phyloP scores from a whole-genome alignment of 2,797 vertebrate genomes.

The Coreius guichenoti region DNA sequence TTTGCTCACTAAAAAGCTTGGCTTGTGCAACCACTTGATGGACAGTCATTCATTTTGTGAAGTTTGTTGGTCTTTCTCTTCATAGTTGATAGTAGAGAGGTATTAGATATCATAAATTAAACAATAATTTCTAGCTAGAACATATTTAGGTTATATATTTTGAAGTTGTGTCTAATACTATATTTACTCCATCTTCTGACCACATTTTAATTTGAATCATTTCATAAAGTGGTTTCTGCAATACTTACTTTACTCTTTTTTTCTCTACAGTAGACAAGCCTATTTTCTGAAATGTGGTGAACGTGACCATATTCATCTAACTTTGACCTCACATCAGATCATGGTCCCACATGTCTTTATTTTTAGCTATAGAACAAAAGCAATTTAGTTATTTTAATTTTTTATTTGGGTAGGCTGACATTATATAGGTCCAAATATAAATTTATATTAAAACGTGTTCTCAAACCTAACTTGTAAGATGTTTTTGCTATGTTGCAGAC shows the following conservation, averaged over 20 bases:
- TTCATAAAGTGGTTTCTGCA: background rate
- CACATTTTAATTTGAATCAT: background rate
- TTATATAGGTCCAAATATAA: background rate
- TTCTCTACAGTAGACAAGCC: background rate
- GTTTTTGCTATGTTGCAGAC: background rate
- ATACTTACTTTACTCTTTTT: background rate
- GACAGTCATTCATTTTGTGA: background rate
- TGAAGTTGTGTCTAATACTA: background rate
- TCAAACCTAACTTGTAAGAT: too few relatives aligned
- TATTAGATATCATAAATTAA: background rate
- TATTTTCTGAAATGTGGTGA: background rate
- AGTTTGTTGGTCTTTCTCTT: background rate
- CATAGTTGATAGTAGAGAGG: background rate
- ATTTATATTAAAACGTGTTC: background rate
- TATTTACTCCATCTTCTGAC: background rate
- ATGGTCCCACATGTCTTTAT: background rate
- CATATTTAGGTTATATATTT: background rate
- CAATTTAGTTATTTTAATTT: too few relatives aligned
- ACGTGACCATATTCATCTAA: background rate
- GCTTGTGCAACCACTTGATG: background rate
- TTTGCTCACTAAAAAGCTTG: background rate
- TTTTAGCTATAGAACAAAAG: background rate
- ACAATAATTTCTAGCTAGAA: background rate
- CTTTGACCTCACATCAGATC: background rate
- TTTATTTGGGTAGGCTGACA: background rate